Percentiles rank a stretch among this genome's conserved stretches.
These are phyloP conservation scores for Diploptera punctata DNA, from an alignment of 2,888 invertebrate species.

Conservation along the genomic window DNA sequence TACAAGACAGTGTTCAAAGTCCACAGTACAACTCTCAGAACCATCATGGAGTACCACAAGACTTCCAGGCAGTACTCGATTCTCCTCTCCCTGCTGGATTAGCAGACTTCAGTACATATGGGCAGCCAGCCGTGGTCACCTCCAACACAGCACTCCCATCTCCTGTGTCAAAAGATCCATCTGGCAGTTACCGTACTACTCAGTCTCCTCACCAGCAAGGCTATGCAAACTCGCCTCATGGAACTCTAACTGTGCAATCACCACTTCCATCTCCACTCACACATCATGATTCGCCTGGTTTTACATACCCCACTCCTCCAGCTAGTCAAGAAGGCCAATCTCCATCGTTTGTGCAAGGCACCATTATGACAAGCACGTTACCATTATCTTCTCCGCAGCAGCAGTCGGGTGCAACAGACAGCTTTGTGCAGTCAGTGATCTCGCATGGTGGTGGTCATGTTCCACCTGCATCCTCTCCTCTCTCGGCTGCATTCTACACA, in stretches of 20 bases:
- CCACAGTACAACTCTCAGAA: conserved; percentile 41
- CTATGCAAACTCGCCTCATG: conserved; percentile 37
- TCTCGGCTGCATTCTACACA: conserved; percentile 84
- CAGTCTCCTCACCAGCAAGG: conserved; percentile 38
- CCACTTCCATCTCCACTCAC: conserved; percentile 53
- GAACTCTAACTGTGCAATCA: conserved; percentile 51
- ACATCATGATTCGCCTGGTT: conserved; percentile 70
- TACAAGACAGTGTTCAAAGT: conserved; percentile 39
- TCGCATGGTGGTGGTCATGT: conserved; percentile 45
- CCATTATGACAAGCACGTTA: conserved; percentile 54
- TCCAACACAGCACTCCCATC: conserved; percentile 49
- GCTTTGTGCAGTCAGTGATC: conserved; percentile 53
- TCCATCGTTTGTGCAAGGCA: conserved; percentile 56
- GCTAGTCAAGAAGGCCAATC: conserved; percentile 85
- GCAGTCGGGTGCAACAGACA: conserved; percentile 31
- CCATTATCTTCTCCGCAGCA: conserved; percentile 57
- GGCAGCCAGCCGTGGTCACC: conserved; percentile 54
- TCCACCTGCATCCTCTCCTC: conserved; percentile 68
- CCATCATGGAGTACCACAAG: conserved; percentile 68
- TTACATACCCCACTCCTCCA: conserved; percentile 87
- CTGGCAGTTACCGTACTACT: conserved; percentile 29
- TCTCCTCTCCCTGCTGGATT: conserved; percentile 80
- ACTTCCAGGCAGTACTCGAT: conserved; percentile 77
- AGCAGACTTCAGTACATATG: conserved; percentile 82
- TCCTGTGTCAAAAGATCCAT: conserved; percentile 45